phyloP scores from a whole-genome alignment of 2,888 invertebrate species.

The Hydroisotoma schaefferi region DNA sequence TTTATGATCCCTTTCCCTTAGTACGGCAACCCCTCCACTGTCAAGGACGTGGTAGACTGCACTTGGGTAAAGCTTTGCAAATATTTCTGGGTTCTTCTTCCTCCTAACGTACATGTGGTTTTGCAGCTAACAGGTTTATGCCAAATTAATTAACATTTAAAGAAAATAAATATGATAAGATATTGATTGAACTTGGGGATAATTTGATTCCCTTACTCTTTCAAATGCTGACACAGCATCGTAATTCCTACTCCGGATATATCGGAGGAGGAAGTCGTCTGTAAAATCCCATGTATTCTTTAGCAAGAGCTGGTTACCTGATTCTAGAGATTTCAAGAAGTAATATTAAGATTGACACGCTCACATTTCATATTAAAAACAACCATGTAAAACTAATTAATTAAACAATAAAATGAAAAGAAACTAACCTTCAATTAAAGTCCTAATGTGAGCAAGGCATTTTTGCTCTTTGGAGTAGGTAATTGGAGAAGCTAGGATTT shows the following conservation, averaged over 20 bases:
- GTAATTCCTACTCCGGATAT: constrained; percentile 26
- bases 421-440: background rate
- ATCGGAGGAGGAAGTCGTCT: constrained; percentile 27
- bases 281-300: constrained; percentile 23
- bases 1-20: constrained; percentile 19
- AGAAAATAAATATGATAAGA: background rate
- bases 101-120: constrained; percentile 25
- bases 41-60: constrained; percentile 16
- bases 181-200: background rate
- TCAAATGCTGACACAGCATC: constrained; percentile 19
- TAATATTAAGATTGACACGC: too few relatives aligned
- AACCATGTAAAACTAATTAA: too few relatives aligned
- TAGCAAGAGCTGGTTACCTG: background rate
- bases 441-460: background rate
- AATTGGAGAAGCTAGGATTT: too few relatives aligned
- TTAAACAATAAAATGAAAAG: too few relatives aligned
- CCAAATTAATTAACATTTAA: background rate
- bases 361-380: too few relatives aligned
- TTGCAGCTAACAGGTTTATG: constrained; percentile 9
- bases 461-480: background rate
- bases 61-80: constrained; percentile 20
- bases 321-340: background rate
- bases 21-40: constrained; percentile 12
- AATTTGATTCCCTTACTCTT: constrained; percentile 14
- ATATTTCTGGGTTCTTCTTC: constrained; percentile 24